Evolutionary conservation across 2,888 invertebrate genomes (phyloP).

Genomic region (Parasteatoda lunata): DNA sequence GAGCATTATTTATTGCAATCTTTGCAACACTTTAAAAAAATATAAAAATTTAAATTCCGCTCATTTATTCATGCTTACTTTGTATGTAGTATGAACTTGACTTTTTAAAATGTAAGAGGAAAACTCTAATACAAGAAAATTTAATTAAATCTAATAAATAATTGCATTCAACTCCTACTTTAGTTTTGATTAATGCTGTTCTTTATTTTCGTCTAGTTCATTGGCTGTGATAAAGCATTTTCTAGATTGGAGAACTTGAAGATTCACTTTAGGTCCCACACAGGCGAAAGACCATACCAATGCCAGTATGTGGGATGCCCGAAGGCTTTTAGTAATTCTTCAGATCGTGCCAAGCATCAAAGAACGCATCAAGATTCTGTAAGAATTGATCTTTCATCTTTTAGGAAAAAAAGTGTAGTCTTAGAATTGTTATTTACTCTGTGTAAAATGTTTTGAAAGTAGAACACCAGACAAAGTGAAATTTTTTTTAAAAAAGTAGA

Average conservation of each 20-base stretch:
- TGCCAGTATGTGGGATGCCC: constrained; percentile 94
- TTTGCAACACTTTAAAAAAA: too few relatives aligned
- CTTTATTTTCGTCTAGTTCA: constrained; percentile 81
- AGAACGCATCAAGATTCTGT: constrained; percentile 98
- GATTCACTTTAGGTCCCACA: constrained; percentile 96
- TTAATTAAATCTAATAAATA: neutral
- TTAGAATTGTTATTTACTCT: too few relatives aligned
- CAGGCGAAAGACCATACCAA: constrained; percentile 95
- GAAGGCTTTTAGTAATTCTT: constrained; percentile 98
- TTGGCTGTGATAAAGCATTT: constrained; percentile 95
- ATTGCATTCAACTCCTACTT: neutral
- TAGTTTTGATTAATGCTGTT: neutral
- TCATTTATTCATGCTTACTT: neutral
- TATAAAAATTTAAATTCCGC: too few relatives aligned
- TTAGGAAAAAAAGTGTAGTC: too few relatives aligned
- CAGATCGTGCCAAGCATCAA: constrained; percentile 98
- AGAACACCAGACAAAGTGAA: too few relatives aligned
- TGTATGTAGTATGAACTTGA: neutral
- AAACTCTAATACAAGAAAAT: neutral
- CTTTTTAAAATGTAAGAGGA: neutral
- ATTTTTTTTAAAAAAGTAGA: too few relatives aligned
- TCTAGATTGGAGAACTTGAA: constrained; percentile 97
- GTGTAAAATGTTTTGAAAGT: too few relatives aligned
- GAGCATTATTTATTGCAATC: too few relatives aligned
- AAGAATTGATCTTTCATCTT: constrained; percentile 75